Conservation (phyloP, 1,140 invertebrate species). For the Drosophila ananassae region DNA sequence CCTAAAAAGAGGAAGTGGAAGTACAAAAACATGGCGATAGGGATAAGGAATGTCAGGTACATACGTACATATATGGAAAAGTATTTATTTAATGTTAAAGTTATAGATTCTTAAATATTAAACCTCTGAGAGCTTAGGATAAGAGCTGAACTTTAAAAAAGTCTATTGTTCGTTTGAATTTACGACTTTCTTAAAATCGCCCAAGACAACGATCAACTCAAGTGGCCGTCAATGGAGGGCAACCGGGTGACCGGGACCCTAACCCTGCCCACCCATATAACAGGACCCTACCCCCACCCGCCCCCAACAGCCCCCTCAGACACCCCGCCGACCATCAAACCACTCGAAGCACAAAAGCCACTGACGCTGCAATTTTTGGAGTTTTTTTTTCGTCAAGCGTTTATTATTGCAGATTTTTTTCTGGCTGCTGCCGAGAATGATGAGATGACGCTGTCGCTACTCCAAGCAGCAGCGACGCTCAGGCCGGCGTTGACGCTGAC, state of each 20-base stretch:
- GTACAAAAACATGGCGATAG: constrained; percentile 30
- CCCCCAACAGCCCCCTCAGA: neutral
- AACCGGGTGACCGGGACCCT: constrained; percentile 32
- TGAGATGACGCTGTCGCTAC: constrained; percentile 59
- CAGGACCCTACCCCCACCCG: neutral
- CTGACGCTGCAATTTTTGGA: constrained; percentile 83
- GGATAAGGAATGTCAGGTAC: neutral
- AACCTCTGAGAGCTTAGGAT: neutral
- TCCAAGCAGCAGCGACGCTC: constrained; percentile 47
- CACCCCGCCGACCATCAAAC: constrained; percentile 42
- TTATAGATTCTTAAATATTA: neutral
- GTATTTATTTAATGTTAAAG: too few species aligned
- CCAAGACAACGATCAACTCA: constrained; percentile 37
- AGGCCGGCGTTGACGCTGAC: constrained; percentile 27
- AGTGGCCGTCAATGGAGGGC: constrained; percentile 28
- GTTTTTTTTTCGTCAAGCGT: constrained; percentile 73
- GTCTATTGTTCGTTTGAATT: neutral
- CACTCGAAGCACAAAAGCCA: constrained; percentile 78
- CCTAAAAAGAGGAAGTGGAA: constrained; percentile 26
- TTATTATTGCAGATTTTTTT: constrained; percentile 79
- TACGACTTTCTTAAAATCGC: neutral
- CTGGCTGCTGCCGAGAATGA: constrained; percentile 36
- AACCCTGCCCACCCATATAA: neutral
- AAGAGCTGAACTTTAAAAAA: neutral
- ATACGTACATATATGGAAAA: neutral